Base-by-base conservation (phyloP, 2,888 invertebrate species). In the Cistogaster globosa region DNA sequence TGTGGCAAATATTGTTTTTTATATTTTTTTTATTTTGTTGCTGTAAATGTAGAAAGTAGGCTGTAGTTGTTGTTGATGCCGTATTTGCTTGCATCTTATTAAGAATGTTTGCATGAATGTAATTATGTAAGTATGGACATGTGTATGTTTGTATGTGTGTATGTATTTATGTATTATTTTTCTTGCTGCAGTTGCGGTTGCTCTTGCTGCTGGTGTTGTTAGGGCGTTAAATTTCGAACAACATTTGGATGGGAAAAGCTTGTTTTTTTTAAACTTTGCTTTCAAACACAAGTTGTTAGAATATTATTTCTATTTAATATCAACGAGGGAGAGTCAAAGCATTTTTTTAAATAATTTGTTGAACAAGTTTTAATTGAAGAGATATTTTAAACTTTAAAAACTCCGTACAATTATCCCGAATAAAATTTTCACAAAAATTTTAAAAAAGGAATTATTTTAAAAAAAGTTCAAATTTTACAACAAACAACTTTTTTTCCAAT, bases 1-100 rank as follows among this genome's bases (percentile, higher is more conserved):
- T 75, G 38, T 22, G n/a, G 72, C 68, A 62, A 74, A 80, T 74
- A 20, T 72, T 42, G 51, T 38, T 58, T 60, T 76, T 62, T 57
- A 1, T 6, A 1, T 11, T 18, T 48, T 74, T 53, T 0, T 42
- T 53, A 53, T 48, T 42, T 45, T 60, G n/a, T 22, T 53, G 26
- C 12, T 55, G 42, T 20, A 78, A 62, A 48, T 48, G 51, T 9
- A 60, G 38, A 42, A 32, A 68, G 55, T 12, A 69, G 48, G 22
- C 32, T 71, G 45, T 65, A 32, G 8, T 53, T 32, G 48, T 48
- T 48, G 18, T 57, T 20, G 53, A 36, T 72, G 67, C 51, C 60
- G 60, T 63, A 71, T 82, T 82, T 76, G 76, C 76, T 62, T 69
- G 57, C 69, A 76, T 69, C 63, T 82, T 76, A 63, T 63, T 72